Evolutionary conservation across 2,797 vertebrate species (phyloP).

Genomic region (Clamator glandarius): DNA sequence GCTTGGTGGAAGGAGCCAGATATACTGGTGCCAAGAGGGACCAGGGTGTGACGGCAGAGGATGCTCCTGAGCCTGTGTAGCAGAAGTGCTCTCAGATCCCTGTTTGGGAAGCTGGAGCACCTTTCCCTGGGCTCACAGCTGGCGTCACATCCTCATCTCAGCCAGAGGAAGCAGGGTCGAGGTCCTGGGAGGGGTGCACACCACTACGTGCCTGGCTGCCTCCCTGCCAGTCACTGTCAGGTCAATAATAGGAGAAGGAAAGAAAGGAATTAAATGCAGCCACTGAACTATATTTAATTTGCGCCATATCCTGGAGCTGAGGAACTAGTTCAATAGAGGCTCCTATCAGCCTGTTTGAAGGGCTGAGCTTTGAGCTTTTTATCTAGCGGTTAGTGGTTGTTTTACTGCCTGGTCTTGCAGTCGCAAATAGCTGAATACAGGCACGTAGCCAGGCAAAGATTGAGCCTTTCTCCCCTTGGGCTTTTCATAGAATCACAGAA

Average conservation of each 20-base stretch:
- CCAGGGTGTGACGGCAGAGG: neutral
- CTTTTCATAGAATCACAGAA: neutral
- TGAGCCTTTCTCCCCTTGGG: neutral
- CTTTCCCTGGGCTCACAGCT: neutral
- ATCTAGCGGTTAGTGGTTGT: neutral
- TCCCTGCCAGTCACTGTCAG: neutral
- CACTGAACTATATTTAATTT: neutral
- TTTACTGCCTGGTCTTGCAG: neutral
- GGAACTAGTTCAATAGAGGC: neutral
- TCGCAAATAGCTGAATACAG: neutral
- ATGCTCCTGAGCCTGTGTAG: neutral
- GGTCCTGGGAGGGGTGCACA: accelerated
- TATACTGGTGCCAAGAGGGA: neutral
- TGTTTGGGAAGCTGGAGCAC: neutral
- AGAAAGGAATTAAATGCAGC: neutral
- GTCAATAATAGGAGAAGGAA: neutral
- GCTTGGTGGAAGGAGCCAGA: neutral
- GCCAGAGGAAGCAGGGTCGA: accelerated
- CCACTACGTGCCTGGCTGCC: neutral
- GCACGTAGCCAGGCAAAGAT: accelerated
- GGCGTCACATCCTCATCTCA: too few species aligned
- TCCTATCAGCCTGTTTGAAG: neutral
- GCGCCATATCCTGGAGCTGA: neutral
- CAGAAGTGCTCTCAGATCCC: neutral
- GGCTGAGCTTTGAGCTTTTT: neutral